These are phyloP conservation scores for Lypha dubia DNA, from an alignment of 2,888 invertebrate species.

Conservation along the genomic window DNA sequence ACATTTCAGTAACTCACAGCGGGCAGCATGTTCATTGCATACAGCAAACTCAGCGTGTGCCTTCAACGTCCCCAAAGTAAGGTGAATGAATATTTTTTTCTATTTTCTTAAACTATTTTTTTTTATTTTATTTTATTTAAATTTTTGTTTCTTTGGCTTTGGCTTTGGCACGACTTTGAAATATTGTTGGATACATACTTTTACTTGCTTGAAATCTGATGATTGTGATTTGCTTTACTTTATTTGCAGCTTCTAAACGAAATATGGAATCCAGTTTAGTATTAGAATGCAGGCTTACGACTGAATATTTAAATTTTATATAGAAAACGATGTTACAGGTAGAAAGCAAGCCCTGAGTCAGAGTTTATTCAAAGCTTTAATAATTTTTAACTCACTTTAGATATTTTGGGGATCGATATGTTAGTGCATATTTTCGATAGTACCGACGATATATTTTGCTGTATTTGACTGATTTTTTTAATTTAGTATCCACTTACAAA, in stretches of 20 bases:
- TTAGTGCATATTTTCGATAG: too few species aligned
- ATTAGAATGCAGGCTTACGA: too few species aligned
- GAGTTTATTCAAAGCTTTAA: too few species aligned
- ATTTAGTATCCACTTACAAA: too few species aligned
- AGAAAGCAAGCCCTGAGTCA: too few species aligned
- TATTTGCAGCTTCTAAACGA: constrained; percentile 32
- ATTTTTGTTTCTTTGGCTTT: constrained; percentile 42
- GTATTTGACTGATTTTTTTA: too few species aligned
- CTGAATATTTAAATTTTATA: too few species aligned
- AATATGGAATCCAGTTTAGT: neutral
- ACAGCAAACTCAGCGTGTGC: constrained; percentile 63
- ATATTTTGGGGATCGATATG: too few species aligned
- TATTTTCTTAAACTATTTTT: constrained; percentile 42
- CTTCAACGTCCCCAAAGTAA: constrained; percentile 63
- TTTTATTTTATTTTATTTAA: constrained; percentile 18
- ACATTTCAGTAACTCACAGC: constrained; percentile 67
- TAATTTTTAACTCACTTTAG: too few species aligned
- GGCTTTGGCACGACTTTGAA: constrained; percentile 56
- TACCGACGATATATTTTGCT: too few species aligned
- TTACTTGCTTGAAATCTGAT: constrained; percentile 37
- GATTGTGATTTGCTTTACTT: constrained; percentile 19
- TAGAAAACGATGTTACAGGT: too few species aligned
- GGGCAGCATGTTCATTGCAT: constrained; percentile 61
- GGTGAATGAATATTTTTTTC: constrained; percentile 54
- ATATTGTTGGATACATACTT: constrained; percentile 23